Base-by-base conservation (phyloP, 2,113 vertebrate genomes). In the Microcebus murinus region DNA sequence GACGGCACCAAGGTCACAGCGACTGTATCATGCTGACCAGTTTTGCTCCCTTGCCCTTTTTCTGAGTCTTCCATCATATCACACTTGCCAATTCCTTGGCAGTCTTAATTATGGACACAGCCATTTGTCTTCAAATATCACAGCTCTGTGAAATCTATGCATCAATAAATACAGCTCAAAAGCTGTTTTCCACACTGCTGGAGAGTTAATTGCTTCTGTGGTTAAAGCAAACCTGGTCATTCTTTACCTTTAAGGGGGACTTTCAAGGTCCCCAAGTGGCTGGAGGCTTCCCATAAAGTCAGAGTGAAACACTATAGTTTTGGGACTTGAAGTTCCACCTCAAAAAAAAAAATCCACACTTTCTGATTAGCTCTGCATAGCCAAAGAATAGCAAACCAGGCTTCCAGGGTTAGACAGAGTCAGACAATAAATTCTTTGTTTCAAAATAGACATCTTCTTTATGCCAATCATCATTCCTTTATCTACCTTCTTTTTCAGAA, bases 121-220 rank as follows among this genome's bases (percentile, higher is more conserved):
- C 90, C 98, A 98, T 99, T 99, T 98, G 97, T 98, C 98, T 98
- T 99, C 98, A 98, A 98, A 98, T 98, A 99, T 98, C 98, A 98
- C 97, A 98, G 97, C 92, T 70, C 96, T 89, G 97, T 98, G 98
- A 98, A 98, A 98, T 98, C 98, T 98, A 97, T 98, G 98, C 98
- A 98, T 99, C 98, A 55, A 99, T 98, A 99, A 98, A 98, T 98
- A 98, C 94, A 95, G 95, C 96, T 98, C 98, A 98, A 98, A 98
- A 97, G 97, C 36, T 97, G 98, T 98, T 98, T 98, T 98, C 98
- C 97, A 98, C 98, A 97, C 97, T 98, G 96, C 93, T 98, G 94
- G 97, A 98, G 97, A 98, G 98, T 98, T 98, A 98, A 99, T 98
- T 98, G 97, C 96, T 98, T 98, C 95, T 97, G 88, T 87, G 74